These are phyloP conservation scores for Pterophyllum scalare DNA, from an alignment of 2,113 vertebrate genomes.

Conservation along the genomic window DNA sequence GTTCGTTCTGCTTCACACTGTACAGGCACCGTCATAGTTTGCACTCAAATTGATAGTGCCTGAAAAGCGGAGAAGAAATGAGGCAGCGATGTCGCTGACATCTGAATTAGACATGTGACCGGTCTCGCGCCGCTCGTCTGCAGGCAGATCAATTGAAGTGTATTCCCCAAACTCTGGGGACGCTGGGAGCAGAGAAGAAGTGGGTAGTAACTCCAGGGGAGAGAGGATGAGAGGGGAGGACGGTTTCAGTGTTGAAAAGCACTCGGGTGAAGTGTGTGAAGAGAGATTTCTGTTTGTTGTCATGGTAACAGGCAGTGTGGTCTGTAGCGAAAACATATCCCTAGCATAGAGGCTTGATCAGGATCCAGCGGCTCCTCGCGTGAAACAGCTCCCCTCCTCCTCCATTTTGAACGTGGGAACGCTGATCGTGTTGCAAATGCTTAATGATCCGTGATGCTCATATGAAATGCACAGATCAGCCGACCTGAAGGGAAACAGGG, in stretches of 20 bases:
- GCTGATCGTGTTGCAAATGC: constrained; percentile 49
- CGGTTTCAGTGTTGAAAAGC: constrained; percentile 65
- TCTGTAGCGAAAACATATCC: constrained; percentile 72
- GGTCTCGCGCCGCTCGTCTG: constrained; percentile 18
- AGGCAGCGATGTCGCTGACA: constrained; percentile 33
- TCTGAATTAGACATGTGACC: constrained; percentile 64
- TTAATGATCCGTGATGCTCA: constrained; percentile 49
- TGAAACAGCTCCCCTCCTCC: constrained; percentile 61
- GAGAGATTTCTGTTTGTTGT: constrained; percentile 83
- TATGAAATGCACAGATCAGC: constrained; percentile 34
- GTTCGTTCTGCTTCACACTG: constrained; percentile 10
- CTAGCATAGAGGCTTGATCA: constrained; percentile 62
- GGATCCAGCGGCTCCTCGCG: constrained; percentile 61
- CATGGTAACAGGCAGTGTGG: constrained; percentile 86
- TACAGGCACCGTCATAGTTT: background rate
- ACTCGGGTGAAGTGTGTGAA: constrained; percentile 75
- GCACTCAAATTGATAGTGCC: background rate
- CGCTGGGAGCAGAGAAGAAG: constrained; percentile 48
- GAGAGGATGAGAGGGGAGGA: constrained; percentile 18
- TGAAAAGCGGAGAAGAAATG: constrained; percentile 7
- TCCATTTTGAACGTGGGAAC: constrained; percentile 63
- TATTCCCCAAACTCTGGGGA: constrained; percentile 60
- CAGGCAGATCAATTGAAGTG: constrained; percentile 53
- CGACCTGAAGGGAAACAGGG: constrained; percentile 15
- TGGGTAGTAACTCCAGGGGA: constrained; percentile 37